Evolutionary conservation across 2,888 invertebrate species (phyloP).

Genomic region (Abscondita cerata): DNA sequence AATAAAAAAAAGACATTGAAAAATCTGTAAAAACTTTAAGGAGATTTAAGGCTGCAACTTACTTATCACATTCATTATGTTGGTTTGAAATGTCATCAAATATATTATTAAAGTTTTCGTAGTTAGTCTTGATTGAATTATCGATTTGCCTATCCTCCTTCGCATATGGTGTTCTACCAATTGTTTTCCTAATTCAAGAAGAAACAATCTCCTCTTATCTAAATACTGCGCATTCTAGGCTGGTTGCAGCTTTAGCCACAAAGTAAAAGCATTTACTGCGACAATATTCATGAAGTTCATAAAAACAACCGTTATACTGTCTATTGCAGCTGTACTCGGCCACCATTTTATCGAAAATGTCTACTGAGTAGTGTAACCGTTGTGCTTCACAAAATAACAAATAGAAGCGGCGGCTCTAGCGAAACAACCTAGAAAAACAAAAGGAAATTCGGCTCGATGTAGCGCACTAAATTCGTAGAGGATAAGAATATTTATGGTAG

Average conservation of each 20-base stretch:
- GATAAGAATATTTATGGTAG: too few species aligned
- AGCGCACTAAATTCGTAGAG: too few species aligned
- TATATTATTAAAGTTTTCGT: constrained; percentile 3
- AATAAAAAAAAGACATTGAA: too few species aligned
- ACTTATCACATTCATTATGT: too few species aligned
- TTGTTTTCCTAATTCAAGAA: constrained; percentile 10
- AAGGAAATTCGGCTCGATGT: too few species aligned
- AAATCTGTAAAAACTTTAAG: too few species aligned
- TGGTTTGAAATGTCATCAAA: constrained; percentile 3
- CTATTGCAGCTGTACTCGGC: not conserved
- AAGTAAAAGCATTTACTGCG: not conserved
- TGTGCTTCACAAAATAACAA: too few species aligned
- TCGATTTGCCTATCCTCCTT: constrained; percentile 4
- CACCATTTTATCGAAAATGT: not conserved
- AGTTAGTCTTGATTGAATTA: not conserved
- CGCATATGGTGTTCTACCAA: constrained; percentile 1
- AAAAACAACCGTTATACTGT: constrained; percentile 4
- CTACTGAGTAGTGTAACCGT: too few species aligned
- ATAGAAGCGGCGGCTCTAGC: too few species aligned
- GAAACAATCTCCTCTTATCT: constrained; percentile 4
- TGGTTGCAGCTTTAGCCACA: not conserved
- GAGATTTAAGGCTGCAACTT: too few species aligned
- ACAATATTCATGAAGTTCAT: not conserved
- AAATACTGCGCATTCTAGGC: not conserved
- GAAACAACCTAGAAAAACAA: too few species aligned